Percentiles rank a stretch among this genome's conserved stretches.
These are phyloP conservation scores for Cyclophora albipunctata DNA, from an alignment of 2,888 invertebrate species.

Conservation along the genomic window DNA sequence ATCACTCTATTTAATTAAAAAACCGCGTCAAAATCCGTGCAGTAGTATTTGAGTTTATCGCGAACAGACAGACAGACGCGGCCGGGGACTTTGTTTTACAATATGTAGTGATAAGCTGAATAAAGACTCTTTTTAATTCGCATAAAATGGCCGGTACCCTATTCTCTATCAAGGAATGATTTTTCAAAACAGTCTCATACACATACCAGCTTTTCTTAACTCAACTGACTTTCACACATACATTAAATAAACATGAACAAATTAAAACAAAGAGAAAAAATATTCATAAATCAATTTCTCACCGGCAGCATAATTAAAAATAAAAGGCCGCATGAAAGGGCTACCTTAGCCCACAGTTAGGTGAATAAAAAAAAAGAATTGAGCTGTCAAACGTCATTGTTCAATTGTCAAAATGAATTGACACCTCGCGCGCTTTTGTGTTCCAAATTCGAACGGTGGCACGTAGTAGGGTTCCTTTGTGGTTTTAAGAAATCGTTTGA, in stretches of 20 bases:
- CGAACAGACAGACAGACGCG: too few relatives aligned
- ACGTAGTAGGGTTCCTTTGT: slow-evolving; percentile 23
- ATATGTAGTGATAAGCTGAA: too few relatives aligned
- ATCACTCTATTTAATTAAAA: too few relatives aligned
- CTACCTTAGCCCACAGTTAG: slow-evolving; percentile 27
- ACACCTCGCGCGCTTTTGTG: slow-evolving; percentile 31
- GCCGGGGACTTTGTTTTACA: too few relatives aligned
- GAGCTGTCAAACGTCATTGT: slow-evolving; percentile 51
- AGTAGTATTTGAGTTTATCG: too few relatives aligned
- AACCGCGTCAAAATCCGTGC: too few relatives aligned
- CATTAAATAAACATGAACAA: slow-evolving; percentile 13
- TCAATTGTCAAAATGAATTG: slow-evolving; percentile 38
- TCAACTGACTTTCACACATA: slow-evolving; percentile 5
- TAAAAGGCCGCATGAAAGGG: slow-evolving; percentile 23
- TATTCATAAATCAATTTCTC: slow-evolving; percentile 9
- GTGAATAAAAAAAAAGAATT: slow-evolving; percentile 35
- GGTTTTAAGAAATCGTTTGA: slow-evolving; percentile 10
- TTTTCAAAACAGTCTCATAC: too few relatives aligned
- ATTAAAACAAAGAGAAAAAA: slow-evolving; percentile 18
- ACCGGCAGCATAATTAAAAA: slow-evolving; percentile 21
- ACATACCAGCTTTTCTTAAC: too few relatives aligned
- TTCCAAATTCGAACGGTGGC: slow-evolving; percentile 18
- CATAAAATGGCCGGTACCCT: too few relatives aligned
- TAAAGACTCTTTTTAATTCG: too few relatives aligned
- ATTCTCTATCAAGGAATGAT: too few relatives aligned